Percentiles rank a stretch among this genome's conserved stretches.
These are phyloP conservation scores for Lydus trimaculatus DNA, from an alignment of 2,888 invertebrate species.

Conservation along the genomic window DNA sequence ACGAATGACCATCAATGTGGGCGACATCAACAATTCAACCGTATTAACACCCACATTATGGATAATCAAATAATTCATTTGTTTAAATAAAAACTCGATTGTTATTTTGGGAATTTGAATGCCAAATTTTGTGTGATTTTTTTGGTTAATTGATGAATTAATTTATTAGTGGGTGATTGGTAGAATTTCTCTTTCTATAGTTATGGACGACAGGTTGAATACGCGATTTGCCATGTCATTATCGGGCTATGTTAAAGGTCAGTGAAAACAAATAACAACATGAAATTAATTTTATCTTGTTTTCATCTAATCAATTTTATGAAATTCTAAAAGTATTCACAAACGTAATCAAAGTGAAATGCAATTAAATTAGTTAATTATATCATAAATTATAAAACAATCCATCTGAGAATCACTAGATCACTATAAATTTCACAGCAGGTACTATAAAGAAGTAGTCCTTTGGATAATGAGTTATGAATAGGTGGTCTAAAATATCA, in stretches of 20 bases:
- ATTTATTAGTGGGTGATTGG: neutral
- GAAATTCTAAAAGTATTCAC: neutral
- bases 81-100: neutral
- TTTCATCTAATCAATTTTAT: neutral
- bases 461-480: conserved; percentile 35
- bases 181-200: conserved; percentile 1
- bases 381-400: conserved; percentile 36
- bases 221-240: neutral
- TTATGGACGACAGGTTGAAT: conserved; percentile 5
- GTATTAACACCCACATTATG: neutral
- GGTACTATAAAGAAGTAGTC: conserved; percentile 37
- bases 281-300: neutral
- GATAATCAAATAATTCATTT: neutral
- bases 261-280: conserved; percentile 6
- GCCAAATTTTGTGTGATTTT: neutral
- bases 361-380: conserved; percentile 30
- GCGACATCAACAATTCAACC: neutral
- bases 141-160: neutral
- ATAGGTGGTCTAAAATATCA: conserved; percentile 41
- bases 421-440: conserved; percentile 40
- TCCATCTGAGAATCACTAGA: conserved; percentile 31
- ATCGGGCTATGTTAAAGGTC: conserved; percentile 1
- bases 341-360: neutral
- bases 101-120: too few species aligned
- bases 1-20: neutral